These are phyloP conservation scores for Phataginus tricuspis DNA, from an alignment of 2,797 vertebrate genomes.

Conservation along the genomic window DNA sequence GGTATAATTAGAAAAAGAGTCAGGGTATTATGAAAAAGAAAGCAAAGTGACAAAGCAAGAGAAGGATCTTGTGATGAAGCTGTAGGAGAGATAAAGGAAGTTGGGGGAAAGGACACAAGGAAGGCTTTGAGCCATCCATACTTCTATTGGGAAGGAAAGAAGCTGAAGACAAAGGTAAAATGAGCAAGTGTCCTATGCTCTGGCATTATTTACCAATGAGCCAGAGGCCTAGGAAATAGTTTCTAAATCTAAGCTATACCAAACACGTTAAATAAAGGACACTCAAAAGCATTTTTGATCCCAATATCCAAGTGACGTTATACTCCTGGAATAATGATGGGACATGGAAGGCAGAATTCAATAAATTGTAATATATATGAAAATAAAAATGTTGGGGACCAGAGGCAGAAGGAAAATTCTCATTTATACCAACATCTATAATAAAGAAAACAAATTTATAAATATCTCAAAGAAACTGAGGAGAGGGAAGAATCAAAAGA, in stretches of 20 bases:
- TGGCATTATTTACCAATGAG: slow-evolving; percentile 5
- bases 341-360: not conserved
- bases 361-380: not conserved
- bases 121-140: not conserved
- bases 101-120: not conserved
- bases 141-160: not conserved
- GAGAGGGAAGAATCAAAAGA: not conserved
- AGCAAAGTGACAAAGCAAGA: slow-evolving; percentile 4
- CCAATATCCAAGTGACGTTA: slow-evolving; percentile 34
- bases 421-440: not conserved
- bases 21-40: not conserved
- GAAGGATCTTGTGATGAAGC: not conserved
- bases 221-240: not conserved
- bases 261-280: slow-evolving; percentile 16
- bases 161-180: slow-evolving; percentile 17
- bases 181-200: not conserved
- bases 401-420: not conserved
- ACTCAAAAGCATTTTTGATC: not conserved
- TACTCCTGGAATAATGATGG: not conserved
- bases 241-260: not conserved
- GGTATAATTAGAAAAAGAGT: slow-evolving; percentile 19
- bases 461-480: not conserved
- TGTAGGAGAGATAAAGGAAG: not conserved
- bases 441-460: slow-evolving; percentile 45
- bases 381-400: not conserved